Percentiles rank a stretch among this genome's conserved stretches.
These are phyloP conservation scores for Lasiurus borealis DNA, from an alignment of 2,113 vertebrate species.

Conservation along the genomic window DNA sequence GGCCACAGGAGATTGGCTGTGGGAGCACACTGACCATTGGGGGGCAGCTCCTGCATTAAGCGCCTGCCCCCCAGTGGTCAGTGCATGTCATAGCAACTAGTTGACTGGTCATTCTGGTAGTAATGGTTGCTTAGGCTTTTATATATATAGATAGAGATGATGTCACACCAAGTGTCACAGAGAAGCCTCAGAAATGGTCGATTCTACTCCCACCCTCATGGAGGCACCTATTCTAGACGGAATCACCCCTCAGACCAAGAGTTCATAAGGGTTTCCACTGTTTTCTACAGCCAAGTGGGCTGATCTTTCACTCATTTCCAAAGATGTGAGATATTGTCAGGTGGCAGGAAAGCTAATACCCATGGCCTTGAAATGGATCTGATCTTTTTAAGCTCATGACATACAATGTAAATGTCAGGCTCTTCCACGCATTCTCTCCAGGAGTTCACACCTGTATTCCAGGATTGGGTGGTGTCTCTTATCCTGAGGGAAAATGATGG, in stretches of 20 bases:
- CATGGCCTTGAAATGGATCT: neutral
- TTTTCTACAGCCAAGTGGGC: neutral
- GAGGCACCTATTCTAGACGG: neutral
- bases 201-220: neutral
- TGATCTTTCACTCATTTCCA: conserved; percentile 11
- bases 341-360: conserved; percentile 25
- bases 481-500: neutral
- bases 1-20: too few relatives aligned
- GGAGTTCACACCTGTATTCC: neutral
- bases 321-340: conserved; percentile 56
- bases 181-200: neutral
- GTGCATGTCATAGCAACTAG: too few relatives aligned
- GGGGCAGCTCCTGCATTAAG: too few relatives aligned
- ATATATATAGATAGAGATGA: neutral
- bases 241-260: neutral
- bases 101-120: too few relatives aligned
- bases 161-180: neutral
- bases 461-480: conserved; percentile 2
- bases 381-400: neutral
- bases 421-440: neutral
- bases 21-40: too few relatives aligned
- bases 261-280: neutral
- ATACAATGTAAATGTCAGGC: neutral
- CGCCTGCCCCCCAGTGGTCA: too few relatives aligned
- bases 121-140: too few relatives aligned